A percentile compares a stretch with the other conserved stretches of the same genome.
These are phyloP conservation scores for Allophyes oxyacanthae DNA, from an alignment of 2,888 invertebrate species.

Conservation along the genomic window DNA sequence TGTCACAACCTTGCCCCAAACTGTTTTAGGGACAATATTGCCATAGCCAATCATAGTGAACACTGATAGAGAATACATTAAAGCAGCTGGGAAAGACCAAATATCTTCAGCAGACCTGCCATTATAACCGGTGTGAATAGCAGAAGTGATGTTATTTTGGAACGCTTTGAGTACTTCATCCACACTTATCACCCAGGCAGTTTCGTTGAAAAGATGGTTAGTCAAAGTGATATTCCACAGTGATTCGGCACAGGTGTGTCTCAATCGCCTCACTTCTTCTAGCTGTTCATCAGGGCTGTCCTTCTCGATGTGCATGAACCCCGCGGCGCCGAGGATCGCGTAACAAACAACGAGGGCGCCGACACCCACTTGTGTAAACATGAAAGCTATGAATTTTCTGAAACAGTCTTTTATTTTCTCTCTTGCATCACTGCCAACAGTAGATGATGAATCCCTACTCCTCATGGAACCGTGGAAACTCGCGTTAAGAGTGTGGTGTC, in stretches of 20 bases:
- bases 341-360: constrained; percentile 96
- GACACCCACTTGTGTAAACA: constrained; percentile 97
- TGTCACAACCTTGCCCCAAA: constrained; percentile 95
- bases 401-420: constrained; percentile 96
- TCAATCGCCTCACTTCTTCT: constrained; percentile 85
- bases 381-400: constrained; percentile 95
- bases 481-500: constrained; percentile 74
- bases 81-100: constrained; percentile 96
- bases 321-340: constrained; percentile 95
- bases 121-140: constrained; percentile 93
- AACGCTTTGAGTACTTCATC: constrained; percentile 90
- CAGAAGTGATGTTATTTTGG: constrained; percentile 91
- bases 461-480: constrained; percentile 90
- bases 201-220: constrained; percentile 92
- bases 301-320: constrained; percentile 94
- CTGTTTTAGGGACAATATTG: constrained; percentile 94
- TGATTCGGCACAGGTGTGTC: constrained; percentile 89
- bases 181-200: constrained; percentile 90
- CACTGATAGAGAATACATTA: constrained; percentile 96
- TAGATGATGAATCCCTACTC: constrained; percentile 91
- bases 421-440: constrained; percentile 91
- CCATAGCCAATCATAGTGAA: constrained; percentile 98
- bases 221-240: constrained; percentile 92
- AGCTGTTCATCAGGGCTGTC: constrained; percentile 87
- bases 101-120: constrained; percentile 91